Conservation (phyloP, 2,888 invertebrate species). For the Noctua janthe region DNA sequence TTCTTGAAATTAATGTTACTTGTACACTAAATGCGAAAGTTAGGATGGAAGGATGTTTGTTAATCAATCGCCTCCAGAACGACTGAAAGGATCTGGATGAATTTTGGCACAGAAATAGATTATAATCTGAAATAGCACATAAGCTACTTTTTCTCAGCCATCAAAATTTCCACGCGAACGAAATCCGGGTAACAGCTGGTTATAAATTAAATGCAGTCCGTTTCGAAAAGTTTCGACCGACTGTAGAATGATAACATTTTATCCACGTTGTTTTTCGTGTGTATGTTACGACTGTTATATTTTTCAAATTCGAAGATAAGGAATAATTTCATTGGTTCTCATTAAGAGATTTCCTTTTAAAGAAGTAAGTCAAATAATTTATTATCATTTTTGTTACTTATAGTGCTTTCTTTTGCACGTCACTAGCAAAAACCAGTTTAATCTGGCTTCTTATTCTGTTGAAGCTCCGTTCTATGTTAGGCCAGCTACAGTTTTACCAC, state of each 20-base stretch:
- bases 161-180: neutral
- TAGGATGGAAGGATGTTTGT: neutral
- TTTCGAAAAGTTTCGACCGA: neutral
- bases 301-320: no score
- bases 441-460: neutral
- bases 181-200: neutral
- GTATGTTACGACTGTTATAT: neutral
- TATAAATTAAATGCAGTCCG: neutral
- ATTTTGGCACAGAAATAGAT: neutral
- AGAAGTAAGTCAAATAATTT: no score
- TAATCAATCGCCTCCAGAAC: neutral
- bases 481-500: neutral
- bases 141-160: neutral
- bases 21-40: neutral
- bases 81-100: neutral
- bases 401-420: no score
- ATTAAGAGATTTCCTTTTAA: no score
- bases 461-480: neutral
- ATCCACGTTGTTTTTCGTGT: neutral
- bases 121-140: no score
- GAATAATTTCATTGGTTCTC: neutral
- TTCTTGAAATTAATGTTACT: neutral
- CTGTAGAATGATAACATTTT: neutral
- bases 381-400: no score
- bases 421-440: neutral